Evolutionary conservation across 35 echinoderm and acorn worm species (phyloP).

Genomic region (Eucidaris tribuloides): DNA sequence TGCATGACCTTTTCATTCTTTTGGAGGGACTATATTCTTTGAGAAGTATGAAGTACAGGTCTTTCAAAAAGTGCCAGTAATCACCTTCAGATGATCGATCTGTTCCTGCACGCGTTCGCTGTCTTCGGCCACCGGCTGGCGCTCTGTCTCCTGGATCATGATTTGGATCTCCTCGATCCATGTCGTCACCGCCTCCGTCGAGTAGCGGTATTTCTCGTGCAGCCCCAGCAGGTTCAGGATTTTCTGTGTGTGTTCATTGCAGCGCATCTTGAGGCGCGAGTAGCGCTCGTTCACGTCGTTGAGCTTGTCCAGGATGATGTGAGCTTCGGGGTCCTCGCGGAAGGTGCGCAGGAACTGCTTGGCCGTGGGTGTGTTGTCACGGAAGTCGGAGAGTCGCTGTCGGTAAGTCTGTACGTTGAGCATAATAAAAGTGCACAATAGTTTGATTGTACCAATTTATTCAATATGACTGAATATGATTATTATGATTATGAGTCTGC

Average conservation of each 20-base stretch:
- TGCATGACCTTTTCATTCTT: no score
- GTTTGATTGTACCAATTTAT: no score
- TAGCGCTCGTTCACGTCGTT: conserved; percentile 85
- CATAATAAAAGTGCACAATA: no score
- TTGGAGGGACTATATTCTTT: no score
- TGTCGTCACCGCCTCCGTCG: conserved; percentile 56
- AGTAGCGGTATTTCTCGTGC: conserved; percentile 77
- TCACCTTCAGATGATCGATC: conserved; percentile 85
- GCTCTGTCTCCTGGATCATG: conserved; percentile 24
- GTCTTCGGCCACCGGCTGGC: conserved; percentile 47
- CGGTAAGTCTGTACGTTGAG: conserved; percentile 73
- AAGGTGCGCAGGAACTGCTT: conserved; percentile 78
- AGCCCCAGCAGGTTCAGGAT: conserved; percentile 72
- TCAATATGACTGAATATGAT: no score
- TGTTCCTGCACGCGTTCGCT: conserved; percentile 65
- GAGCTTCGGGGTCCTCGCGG: conserved; percentile 57
- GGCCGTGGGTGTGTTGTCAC: conserved; percentile 50
- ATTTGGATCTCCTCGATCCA: conserved; percentile 85
- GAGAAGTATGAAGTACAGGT: no score
- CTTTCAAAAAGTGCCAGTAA: no score
- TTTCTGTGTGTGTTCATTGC: conserved; percentile 77
- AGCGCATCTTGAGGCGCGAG: conserved; percentile 70
- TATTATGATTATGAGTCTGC: no score
- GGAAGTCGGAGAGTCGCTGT: conserved; percentile 58
- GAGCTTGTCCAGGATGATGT: conserved; percentile 70